Base-by-base conservation (phyloP, 2,113 vertebrate species). In the Hypomesus transpacificus region DNA sequence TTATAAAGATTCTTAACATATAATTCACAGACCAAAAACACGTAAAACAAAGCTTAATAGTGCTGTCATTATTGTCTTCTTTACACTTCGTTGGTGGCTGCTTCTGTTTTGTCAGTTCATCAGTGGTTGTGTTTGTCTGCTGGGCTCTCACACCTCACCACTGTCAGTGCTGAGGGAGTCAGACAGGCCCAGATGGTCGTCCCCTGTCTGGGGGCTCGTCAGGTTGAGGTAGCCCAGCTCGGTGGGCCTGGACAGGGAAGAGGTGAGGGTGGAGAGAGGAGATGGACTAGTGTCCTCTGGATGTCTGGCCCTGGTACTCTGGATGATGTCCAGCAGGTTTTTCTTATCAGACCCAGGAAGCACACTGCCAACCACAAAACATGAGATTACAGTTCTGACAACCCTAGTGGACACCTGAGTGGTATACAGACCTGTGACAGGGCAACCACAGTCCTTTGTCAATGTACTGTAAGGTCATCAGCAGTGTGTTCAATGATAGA, bases 141-240 rank as follows among this genome's bases (percentile, higher is more conserved):
- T 17, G 9, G 54, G 22, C 14, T 24, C 22, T 66, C 24, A 69
- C 17, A 57, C 67, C 8, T 58, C 53, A 1, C 17, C 16, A 26
- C 16, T 74, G 28, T 83, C 52, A 61, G 78, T 18, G 61, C 57
- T 65, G 65, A 72, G 28, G 9, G 51, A 11, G 1, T 46, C 60
- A 0, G 14, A 17, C 0, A 57, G 26, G 54, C 7, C 7, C 1
- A 61, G 51, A 50, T 4, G 0, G 20, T 78, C 66, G 3, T 65
- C 64, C 28, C 2, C 9, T 16, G 59, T 72, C 64, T 66, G 67
- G 3, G 46, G 1, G 1, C 79, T 75, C 21, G 76, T 85, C 54
- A 85, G 54, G 52, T 89, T 89, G 70, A 88, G 75, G 70, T 89
- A 83, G n/a, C 79, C 66, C 56, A 81, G 81, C 71, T 88, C 86